These are phyloP conservation scores for Aspidiotus destructor DNA, from an alignment of 2,888 invertebrate species.

Conservation along the genomic window DNA sequence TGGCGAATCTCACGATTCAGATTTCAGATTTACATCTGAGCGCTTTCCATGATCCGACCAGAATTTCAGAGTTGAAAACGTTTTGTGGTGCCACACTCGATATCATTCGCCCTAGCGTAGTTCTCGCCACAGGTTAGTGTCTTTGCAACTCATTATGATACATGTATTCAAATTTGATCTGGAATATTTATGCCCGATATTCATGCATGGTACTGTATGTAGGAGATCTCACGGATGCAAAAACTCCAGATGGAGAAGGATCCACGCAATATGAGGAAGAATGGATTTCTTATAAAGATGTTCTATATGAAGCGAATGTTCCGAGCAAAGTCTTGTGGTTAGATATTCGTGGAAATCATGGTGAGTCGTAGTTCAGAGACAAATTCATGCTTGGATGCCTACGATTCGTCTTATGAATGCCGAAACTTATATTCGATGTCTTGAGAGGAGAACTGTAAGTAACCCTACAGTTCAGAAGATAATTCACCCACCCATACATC, in stretches of 20 bases:
- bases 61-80: slow-evolving; percentile 65
- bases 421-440: too few relatives aligned
- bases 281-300: slow-evolving; percentile 67
- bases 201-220: slow-evolving; percentile 7
- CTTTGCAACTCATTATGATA: neutral
- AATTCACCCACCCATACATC: too few relatives aligned
- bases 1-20: slow-evolving; percentile 43
- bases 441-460: too few relatives aligned
- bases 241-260: slow-evolving; percentile 64
- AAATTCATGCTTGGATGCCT: neutral
- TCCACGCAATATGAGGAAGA: slow-evolving; percentile 71
- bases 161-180: neutral
- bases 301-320: slow-evolving; percentile 58
- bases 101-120: slow-evolving; percentile 62
- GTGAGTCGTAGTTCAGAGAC: slow-evolving; percentile 47
- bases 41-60: slow-evolving; percentile 62
- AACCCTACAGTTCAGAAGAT: too few relatives aligned
- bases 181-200: neutral
- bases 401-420: neutral
- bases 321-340: slow-evolving; percentile 66
- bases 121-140: slow-evolving; percentile 64
- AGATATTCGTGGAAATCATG: slow-evolving; percentile 87
- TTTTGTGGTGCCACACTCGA: slow-evolving; percentile 67
- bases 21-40: slow-evolving; percentile 84
- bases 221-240: slow-evolving; percentile 81